Conservation (phyloP, 2,113 vertebrate genomes). For the Antechinus stuartii region DNA sequence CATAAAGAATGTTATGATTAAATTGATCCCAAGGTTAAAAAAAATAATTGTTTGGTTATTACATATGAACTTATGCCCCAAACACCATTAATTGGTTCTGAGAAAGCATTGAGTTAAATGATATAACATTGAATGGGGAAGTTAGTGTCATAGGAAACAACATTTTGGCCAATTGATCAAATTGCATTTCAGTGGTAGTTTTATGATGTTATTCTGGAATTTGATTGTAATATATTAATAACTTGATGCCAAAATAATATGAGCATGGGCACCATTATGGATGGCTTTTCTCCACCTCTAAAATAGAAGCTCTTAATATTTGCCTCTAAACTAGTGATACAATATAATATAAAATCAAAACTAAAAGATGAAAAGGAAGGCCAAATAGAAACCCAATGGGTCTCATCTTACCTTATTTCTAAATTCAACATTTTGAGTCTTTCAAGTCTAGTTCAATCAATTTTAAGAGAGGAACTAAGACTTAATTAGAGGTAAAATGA, state of each 20-base stretch:
- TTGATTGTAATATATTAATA: background rate
- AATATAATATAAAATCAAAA: background rate
- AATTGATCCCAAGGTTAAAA: background rate
- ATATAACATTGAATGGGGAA: background rate
- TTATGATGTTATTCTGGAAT: background rate
- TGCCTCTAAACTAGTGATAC: background rate
- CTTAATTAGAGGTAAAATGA: background rate
- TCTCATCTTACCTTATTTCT: background rate
- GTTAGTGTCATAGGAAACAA: background rate
- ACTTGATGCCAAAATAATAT: background rate
- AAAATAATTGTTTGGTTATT: background rate
- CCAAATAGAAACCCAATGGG: background rate
- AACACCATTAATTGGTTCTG: background rate
- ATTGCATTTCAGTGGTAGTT: background rate
- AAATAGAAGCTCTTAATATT: background rate
- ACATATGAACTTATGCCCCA: conserved; percentile 11
- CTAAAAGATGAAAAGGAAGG: background rate
- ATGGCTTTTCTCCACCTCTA: background rate
- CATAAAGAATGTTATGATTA: conserved; percentile 24
- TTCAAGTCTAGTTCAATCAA: background rate
- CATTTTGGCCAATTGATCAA: background rate
- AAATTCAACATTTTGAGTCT: background rate
- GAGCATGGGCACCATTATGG: background rate
- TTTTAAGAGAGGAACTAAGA: background rate
- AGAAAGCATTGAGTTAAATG: background rate